A percentile compares a stretch with the other conserved stretches of the same genome.
Conservation (phyloP, 2,888 invertebrate species). For the Agriotes lineatus region DNA sequence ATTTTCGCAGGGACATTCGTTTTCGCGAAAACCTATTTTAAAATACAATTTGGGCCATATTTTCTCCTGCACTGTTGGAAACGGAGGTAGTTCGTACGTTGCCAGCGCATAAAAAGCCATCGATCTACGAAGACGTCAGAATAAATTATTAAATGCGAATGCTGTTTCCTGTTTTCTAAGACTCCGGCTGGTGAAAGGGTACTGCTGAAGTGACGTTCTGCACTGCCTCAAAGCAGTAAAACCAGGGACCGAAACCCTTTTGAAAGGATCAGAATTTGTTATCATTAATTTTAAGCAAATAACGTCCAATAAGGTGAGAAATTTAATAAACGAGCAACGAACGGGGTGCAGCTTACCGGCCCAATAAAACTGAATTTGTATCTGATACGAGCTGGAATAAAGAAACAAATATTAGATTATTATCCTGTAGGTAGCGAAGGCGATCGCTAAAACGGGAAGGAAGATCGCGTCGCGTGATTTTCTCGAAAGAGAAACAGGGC, state of each 20-base stretch:
- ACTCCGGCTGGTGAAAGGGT: too few species aligned
- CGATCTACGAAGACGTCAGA: conserved; percentile 1
- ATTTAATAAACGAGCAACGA: background rate
- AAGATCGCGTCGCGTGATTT: conserved; percentile 19
- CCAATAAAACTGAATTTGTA: too few species aligned
- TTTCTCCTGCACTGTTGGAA: conserved; percentile 3
- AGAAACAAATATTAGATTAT: conserved; percentile 1
- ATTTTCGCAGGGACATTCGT: conserved; percentile 4
- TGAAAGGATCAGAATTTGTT: background rate
- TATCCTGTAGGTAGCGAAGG: background rate
- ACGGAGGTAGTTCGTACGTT: conserved; percentile 6
- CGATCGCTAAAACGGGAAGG: background rate
- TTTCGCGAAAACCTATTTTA: conserved; percentile 3
- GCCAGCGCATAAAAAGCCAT: conserved; percentile 2
- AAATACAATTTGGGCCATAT: conserved; percentile 10
- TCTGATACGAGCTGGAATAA: background rate
- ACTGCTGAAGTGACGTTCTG: background rate
- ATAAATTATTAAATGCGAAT: conserved; percentile 12
- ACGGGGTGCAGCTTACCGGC: background rate
- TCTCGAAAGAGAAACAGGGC: background rate
- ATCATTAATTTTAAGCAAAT: background rate
- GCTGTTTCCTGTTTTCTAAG: too few species aligned
- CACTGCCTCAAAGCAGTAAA: background rate
- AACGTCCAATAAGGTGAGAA: background rate
- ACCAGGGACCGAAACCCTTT: background rate